Percentiles rank a stretch among this genome's conserved stretches.
Conservation (phyloP, 1,140 invertebrate species). For the Parasteatoda tepidariorum region DNA sequence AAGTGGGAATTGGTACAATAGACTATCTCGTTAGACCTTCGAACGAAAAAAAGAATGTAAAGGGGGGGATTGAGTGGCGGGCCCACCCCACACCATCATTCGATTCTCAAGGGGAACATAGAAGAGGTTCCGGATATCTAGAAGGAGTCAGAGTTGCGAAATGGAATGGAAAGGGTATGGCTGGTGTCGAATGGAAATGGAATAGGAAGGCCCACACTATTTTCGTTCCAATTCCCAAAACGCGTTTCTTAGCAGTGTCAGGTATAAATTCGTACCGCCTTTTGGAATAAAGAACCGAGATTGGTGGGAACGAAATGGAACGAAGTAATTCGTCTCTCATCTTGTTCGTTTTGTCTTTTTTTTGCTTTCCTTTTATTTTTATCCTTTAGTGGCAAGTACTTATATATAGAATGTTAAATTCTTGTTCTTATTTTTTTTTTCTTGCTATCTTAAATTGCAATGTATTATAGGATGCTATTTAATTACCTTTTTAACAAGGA, state of each 20-base stretch:
- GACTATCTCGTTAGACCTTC: conserved; percentile 23
- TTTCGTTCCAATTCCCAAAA: background rate
- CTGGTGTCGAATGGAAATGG: background rate
- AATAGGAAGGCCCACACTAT: background rate
- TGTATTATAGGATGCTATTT: too few relatives aligned
- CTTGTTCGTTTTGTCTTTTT: background rate
- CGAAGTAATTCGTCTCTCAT: background rate
- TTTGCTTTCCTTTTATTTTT: background rate
- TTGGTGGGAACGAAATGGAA: conserved; percentile 6
- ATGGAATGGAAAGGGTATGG: conserved; percentile 6
- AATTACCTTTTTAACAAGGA: too few relatives aligned
- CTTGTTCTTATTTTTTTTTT: too few relatives aligned
- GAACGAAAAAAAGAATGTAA: background rate
- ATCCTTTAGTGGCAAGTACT: too few relatives aligned
- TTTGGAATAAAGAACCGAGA: background rate
- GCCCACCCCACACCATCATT: background rate
- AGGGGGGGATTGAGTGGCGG: conserved; percentile 4
- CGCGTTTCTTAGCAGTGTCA: background rate
- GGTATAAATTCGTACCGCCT: conserved; percentile 40
- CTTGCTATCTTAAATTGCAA: too few relatives aligned
- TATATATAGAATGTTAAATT: too few relatives aligned
- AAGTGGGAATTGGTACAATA: conserved; percentile 27
- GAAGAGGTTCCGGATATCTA: background rate
- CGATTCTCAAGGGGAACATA: conserved; percentile 20
- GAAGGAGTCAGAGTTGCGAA: conserved; percentile 17